Conservation (phyloP, 2,797 vertebrate genomes). For the Melanotaenia maccullochi region DNA sequence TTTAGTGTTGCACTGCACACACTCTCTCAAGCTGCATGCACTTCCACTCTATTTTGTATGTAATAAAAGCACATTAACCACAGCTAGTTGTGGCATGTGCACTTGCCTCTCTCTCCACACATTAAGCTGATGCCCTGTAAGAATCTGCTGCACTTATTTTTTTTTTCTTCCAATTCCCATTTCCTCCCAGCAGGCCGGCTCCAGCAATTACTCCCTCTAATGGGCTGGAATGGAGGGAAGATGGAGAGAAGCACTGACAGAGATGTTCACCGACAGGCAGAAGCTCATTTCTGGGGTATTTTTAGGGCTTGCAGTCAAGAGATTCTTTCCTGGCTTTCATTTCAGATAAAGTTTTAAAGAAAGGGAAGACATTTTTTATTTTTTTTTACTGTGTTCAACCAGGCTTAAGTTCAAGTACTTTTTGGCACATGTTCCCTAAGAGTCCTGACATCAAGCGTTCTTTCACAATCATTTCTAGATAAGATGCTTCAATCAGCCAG, state of each 20-base stretch:
- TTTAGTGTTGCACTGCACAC: not conserved
- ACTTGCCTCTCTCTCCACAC: not conserved
- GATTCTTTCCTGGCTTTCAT: constrained; percentile 13
- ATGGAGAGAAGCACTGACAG: constrained; percentile 9
- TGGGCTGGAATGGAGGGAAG: constrained; percentile 21
- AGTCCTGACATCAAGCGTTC: constrained; percentile 6
- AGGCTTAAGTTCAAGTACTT: constrained; percentile 2
- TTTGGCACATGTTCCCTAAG: not conserved
- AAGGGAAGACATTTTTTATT: not conserved
- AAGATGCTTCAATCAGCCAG: constrained; percentile 9
- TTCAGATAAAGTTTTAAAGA: constrained; percentile 17
- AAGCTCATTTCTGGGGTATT: constrained; percentile 7
- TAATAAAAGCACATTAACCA: not conserved
- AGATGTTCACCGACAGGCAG: constrained; percentile 7
- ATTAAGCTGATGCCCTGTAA: constrained; percentile 31
- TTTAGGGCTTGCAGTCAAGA: not conserved
- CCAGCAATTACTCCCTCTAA: constrained; percentile 52
- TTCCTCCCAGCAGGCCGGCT: constrained; percentile 41
- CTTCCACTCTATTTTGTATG: not conserved
- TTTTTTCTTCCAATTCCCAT: constrained; percentile 16
- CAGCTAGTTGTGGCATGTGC: not conserved
- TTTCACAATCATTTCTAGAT: constrained; percentile 16
- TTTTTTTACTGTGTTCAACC: constrained; percentile 12
- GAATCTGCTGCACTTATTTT: constrained; percentile 8
- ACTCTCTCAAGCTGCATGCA: not conserved